A percentile compares a stretch with the other conserved stretches of the same genome.
These are phyloP conservation scores for Odontamblyopus lacepedii DNA, from an alignment of 2,797 vertebrate species.

Conservation along the genomic window DNA sequence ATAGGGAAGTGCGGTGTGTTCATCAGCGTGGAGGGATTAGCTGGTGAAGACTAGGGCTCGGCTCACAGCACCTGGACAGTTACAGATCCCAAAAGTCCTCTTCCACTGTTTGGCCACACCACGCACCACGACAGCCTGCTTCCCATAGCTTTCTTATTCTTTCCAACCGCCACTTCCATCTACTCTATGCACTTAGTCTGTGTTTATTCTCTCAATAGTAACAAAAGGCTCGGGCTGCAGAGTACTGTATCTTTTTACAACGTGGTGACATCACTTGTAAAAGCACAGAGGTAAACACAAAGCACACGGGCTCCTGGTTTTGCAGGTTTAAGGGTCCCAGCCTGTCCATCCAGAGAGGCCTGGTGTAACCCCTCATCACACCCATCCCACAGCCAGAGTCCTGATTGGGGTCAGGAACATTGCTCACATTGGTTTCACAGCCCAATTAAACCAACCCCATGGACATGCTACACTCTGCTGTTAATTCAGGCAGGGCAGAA, in stretches of 20 bases:
- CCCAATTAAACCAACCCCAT: constrained; percentile 58
- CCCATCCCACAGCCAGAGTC: constrained; percentile 53
- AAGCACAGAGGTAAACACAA: constrained; percentile 66
- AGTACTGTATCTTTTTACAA: constrained; percentile 77
- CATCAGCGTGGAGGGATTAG: constrained; percentile 43
- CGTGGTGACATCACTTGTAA: constrained; percentile 77
- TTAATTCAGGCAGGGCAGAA: constrained; percentile 47
- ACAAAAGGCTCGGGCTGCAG: constrained; percentile 63
- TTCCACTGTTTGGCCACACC: constrained; percentile 55
- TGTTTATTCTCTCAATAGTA: constrained; percentile 73
- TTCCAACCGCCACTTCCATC: constrained; percentile 37
- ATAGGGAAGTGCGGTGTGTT: constrained; percentile 52
- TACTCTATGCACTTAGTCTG: constrained; percentile 46
- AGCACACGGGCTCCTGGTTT: constrained; percentile 63
- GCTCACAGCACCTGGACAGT: constrained; percentile 70
- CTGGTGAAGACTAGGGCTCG: constrained; percentile 39
- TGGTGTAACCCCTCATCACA: constrained; percentile 45
- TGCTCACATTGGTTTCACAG: constrained; percentile 66
- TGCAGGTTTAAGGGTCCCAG: constrained; percentile 66
- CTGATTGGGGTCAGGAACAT: constrained; percentile 63
- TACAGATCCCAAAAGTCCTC: constrained; percentile 73
- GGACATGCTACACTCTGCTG: constrained; percentile 45
- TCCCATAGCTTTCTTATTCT: constrained; percentile 13
- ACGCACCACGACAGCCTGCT: constrained; percentile 43
- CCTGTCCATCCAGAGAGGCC: constrained; percentile 55